Percentiles rank a stretch among this genome's conserved stretches.
Evolutionary conservation across 2,113 vertebrate genomes (phyloP).

Genomic region (Ornithorhynchus anatinus): DNA sequence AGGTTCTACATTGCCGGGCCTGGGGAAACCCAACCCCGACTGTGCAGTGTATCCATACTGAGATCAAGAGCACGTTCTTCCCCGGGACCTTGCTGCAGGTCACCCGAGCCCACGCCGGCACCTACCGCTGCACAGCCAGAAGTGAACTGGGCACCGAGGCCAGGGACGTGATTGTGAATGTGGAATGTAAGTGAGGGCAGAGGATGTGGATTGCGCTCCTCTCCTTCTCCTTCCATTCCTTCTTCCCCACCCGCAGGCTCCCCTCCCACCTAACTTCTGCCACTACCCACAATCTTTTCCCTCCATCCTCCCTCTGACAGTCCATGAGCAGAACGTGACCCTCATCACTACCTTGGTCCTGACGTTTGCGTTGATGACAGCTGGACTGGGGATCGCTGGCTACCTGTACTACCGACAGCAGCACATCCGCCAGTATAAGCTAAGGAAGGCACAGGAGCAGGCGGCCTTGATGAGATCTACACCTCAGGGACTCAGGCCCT

Average conservation of each 20-base stretch:
- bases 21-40: conserved; percentile 39
- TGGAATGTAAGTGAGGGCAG: conserved; percentile 40
- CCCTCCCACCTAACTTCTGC: background rate
- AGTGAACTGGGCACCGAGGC: background rate
- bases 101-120: background rate
- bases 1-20: conserved; percentile 30
- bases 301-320: background rate
- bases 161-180: background rate
- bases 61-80: background rate
- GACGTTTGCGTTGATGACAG: rapidly evolving
- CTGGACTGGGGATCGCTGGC: rapidly evolving
- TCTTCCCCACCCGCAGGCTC: too few relatives aligned
- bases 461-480: background rate
- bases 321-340: rapidly evolving
- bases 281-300: background rate
- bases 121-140: conserved; percentile 31
- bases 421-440: conserved; percentile 34
- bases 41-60: conserved; percentile 16
- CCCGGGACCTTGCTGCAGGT: background rate
- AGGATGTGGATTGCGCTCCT: background rate
- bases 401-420: conserved; percentile 18
- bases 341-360: background rate
- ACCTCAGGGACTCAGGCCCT: background rate
- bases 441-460: conserved; percentile 15
- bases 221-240: background rate